Evolutionary conservation across 1,140 invertebrate genomes (phyloP).

Genomic region (Zaprionus lachaisei): DNA sequence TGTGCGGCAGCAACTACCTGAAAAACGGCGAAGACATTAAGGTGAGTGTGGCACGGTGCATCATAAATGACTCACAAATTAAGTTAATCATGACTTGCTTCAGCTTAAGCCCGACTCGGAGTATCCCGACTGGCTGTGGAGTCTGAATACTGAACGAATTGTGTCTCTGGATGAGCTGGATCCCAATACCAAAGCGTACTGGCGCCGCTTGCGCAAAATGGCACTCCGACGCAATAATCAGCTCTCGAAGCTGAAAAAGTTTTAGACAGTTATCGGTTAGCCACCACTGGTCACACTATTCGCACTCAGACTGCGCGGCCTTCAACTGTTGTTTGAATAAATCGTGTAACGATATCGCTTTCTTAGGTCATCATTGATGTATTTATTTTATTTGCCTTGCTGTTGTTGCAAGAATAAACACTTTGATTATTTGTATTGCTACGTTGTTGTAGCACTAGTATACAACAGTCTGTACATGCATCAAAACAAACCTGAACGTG

Average conservation of each 20-base stretch:
- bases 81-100: neutral
- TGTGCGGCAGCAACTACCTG: slow-evolving; percentile 94
- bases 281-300: slow-evolving; percentile 16
- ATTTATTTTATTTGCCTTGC: slow-evolving; percentile 61
- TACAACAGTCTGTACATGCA: slow-evolving; percentile 35
- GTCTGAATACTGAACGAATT: slow-evolving; percentile 87
- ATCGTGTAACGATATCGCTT: slow-evolving; percentile 12
- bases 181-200: slow-evolving; percentile 92
- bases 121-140: slow-evolving; percentile 98
- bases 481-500: slow-evolving; percentile 18
- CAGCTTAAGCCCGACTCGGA: slow-evolving; percentile 92
- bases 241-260: slow-evolving; percentile 86
- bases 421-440: slow-evolving; percentile 51
- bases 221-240: slow-evolving; percentile 87
- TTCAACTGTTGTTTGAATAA: slow-evolving; percentile 45
- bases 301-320: slow-evolving; percentile 25
- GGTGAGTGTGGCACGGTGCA: slow-evolving; percentile 63
- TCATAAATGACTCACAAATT: neutral
- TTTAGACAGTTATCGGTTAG: slow-evolving; percentile 62
- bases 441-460: slow-evolving; percentile 42
- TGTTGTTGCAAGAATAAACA: slow-evolving; percentile 61
- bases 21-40: slow-evolving; percentile 92
- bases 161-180: slow-evolving; percentile 90
- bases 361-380: slow-evolving; percentile 9
- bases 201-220: slow-evolving; percentile 88